These are phyloP conservation scores for Zaprionus africanus DNA, from an alignment of 1,140 invertebrate genomes.

Conservation along the genomic window DNA sequence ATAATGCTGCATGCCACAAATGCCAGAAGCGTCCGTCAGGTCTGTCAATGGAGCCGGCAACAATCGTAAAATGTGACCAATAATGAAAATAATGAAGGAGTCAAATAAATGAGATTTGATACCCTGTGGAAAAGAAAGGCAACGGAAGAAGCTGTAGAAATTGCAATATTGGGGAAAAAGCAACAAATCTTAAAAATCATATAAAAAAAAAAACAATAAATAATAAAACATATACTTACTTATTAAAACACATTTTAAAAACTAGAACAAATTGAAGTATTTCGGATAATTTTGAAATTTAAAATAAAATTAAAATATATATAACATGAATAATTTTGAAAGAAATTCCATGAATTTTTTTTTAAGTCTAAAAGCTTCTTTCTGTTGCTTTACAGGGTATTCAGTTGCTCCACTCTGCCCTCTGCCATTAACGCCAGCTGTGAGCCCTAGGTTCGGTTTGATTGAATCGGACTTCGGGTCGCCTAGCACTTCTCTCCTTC, in stretches of 20 bases:
- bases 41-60: constrained; percentile 21
- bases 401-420: not conserved
- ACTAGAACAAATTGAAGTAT: not conserved
- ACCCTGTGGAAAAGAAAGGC: constrained; percentile 21
- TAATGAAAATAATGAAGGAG: constrained; percentile 71
- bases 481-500: not conserved
- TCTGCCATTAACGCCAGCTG: constrained; percentile 40
- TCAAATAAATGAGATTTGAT: constrained; percentile 54
- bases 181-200: too few relatives aligned
- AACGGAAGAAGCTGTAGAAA: not conserved
- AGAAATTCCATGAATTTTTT: not conserved
- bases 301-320: not conserved
- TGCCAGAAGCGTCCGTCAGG: constrained; percentile 32
- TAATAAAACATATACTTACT: too few relatives aligned
- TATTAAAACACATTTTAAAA: not conserved
- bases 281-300: not conserved
- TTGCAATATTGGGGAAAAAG: not conserved
- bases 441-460: constrained; percentile 26
- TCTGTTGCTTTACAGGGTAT: constrained; percentile 15
- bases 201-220: accelerated
- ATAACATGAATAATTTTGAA: too few relatives aligned
- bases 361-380: too few relatives aligned
- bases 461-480: constrained; percentile 34
- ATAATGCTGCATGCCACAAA: constrained; percentile 72
- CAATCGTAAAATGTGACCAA: constrained; percentile 74